Evolutionary conservation across 2,113 vertebrate species (phyloP).

Genomic region (Collichthys lucidus): DNA sequence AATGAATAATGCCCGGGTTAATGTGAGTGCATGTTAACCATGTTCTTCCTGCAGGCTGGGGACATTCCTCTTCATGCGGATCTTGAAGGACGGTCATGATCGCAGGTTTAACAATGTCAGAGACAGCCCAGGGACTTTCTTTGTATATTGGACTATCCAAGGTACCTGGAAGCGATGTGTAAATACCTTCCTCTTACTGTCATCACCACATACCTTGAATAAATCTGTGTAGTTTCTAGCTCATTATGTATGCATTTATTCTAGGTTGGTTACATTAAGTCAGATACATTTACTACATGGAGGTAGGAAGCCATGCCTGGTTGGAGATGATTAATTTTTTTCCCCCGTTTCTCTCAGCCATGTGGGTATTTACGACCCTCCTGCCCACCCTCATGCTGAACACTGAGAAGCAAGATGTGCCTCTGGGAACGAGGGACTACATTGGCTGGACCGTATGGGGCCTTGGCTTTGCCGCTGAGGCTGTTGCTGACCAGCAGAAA

Average conservation of each 20-base stretch:
- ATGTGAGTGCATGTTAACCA: slow-evolving; percentile 61
- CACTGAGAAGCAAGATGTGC: slow-evolving; percentile 74
- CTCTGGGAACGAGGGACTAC: slow-evolving; percentile 83
- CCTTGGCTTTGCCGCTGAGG: slow-evolving; percentile 82
- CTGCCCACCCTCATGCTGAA: slow-evolving; percentile 88
- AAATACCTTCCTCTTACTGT: slow-evolving; percentile 13
- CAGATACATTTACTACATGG: slow-evolving; percentile 8
- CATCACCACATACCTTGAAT: slow-evolving; percentile 13
- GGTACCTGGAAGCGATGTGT: slow-evolving; percentile 70
- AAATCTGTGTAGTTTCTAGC: slow-evolving; percentile 51
- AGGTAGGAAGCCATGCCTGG: slow-evolving; percentile 12
- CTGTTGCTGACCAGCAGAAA: slow-evolving; percentile 87
- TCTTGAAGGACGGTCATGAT: slow-evolving; percentile 86
- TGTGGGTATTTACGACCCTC: slow-evolving; percentile 87
- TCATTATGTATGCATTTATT: slow-evolving; percentile 48
- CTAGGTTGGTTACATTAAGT: neutral
- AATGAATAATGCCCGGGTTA: slow-evolving; percentile 81
- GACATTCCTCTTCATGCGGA: slow-evolving; percentile 85
- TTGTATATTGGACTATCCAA: slow-evolving; percentile 88
- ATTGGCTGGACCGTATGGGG: slow-evolving; percentile 85
- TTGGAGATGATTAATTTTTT: neutral
- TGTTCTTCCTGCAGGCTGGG: slow-evolving; percentile 79
- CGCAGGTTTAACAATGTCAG: slow-evolving; percentile 85
- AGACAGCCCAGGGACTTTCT: slow-evolving; percentile 84
- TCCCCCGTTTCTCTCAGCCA: slow-evolving; percentile 64